These are phyloP conservation scores for Danio jaintianensis DNA, from an alignment of 2,797 vertebrate species.

Conservation along the genomic window DNA sequence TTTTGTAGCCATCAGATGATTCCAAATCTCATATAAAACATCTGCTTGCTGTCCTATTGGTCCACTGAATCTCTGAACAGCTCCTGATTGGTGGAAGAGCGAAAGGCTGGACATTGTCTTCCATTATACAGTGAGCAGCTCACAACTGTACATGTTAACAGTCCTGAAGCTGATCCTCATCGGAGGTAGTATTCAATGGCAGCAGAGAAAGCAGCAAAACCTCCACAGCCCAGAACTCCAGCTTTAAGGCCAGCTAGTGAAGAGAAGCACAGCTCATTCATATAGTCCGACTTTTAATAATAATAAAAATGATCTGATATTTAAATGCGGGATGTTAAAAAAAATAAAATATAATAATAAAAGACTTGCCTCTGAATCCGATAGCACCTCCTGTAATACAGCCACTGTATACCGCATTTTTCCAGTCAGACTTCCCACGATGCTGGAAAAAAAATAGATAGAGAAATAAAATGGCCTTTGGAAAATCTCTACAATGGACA, in stretches of 20 bases:
- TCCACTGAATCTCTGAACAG: slow-evolving; percentile 15
- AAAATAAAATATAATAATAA: too few relatives aligned
- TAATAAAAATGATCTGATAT: background rate
- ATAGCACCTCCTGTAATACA: slow-evolving; percentile 96
- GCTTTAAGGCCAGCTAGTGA: slow-evolving; percentile 91
- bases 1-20: slow-evolving; percentile 8
- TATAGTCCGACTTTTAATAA: background rate
- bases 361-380: slow-evolving; percentile 87
- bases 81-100: background rate
- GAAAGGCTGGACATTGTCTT: slow-evolving; percentile 7
- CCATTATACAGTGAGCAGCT: background rate
- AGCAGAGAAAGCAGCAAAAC: slow-evolving; percentile 96
- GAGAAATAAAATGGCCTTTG: background rate
- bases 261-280: background rate
- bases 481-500: background rate
- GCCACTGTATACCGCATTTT: slow-evolving; percentile 94
- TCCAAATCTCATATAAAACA: background rate
- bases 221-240: slow-evolving; percentile 92
- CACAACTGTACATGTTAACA: background rate
- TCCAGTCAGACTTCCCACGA: slow-evolving; percentile 94
- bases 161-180: slow-evolving; percentile 69
- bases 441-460: slow-evolving; percentile 77
- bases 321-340: background rate
- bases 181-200: slow-evolving; percentile 95
- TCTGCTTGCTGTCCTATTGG: slow-evolving; percentile 1